Base-by-base conservation (phyloP, 2,797 vertebrate genomes). In the Xiphorhynchus erythropygius region DNA sequence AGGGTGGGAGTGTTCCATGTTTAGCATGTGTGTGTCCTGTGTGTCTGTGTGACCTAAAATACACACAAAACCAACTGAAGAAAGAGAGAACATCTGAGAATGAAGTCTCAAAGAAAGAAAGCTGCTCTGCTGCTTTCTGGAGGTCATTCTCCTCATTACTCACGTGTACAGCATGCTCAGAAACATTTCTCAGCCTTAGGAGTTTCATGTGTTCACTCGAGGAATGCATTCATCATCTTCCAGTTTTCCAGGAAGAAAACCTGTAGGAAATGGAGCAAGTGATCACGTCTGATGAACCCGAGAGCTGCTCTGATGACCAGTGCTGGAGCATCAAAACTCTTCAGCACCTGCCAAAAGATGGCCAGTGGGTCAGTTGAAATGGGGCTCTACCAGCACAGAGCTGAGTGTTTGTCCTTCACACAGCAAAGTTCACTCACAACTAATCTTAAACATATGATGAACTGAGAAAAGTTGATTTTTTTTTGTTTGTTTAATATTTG, bases 231-330 rank as follows among this genome's bases (percentile, higher is more conserved):
- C 55, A 13, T 93, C 62, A 28, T 86, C 83, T 93, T 95, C 24
- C 39, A 44, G 25, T 84, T 79, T 77, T 90, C 68, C 84, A 56
- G 86, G 84, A 95, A 87, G 86, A 94, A 94, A 93, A 86, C 85
- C 46, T 69, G 44, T 32, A 90, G 71, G 81, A 96, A 95, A 83
- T 1, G 2, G 65, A 91, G 50, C 30, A 70, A 94, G 53, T 7
- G 73, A 77, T 95, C 27, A 0, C 65, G 93, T 73, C 91, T 90
- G 80, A 89, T 91, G 67, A 88, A 86, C 49, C 28, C 0, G 0
- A 87, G 64, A 82, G 41, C 50, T 49, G 32, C 56, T 49, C 33
- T 30, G 77, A 70, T 10, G 30, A 89, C 53, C 68, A 77, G 44
- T 74, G n/a, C 42, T 5, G 3, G 22, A 71, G 35, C 1, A 3